Conservation (phyloP, 2,113 vertebrate genomes). For the Channa argus region DNA sequence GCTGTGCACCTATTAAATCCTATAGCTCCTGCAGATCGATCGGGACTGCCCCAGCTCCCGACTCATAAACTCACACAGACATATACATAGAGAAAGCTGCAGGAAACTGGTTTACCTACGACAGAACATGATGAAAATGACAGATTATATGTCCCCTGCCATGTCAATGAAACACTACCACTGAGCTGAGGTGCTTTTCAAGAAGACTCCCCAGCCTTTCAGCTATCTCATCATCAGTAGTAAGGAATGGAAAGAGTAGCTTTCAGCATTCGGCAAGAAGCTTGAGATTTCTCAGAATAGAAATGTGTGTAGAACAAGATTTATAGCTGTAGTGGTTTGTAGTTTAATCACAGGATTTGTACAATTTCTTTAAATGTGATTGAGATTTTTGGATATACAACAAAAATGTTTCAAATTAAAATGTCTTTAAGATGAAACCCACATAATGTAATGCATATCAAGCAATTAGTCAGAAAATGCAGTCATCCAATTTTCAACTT, state of each 20-base stretch:
- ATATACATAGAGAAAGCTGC: constrained; percentile 74
- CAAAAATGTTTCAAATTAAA: constrained; percentile 24
- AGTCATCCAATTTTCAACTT: constrained; percentile 67
- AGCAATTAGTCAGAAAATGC: constrained; percentile 73
- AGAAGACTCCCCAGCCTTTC: constrained; percentile 42
- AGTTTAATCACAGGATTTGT: constrained; percentile 4
- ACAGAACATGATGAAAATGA: constrained; percentile 77
- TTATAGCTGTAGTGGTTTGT: background rate
- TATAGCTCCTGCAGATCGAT: constrained; percentile 77
- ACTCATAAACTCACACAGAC: constrained; percentile 73
- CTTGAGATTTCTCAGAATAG: constrained; percentile 28
- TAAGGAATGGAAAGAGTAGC: constrained; percentile 7
- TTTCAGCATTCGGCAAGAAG: background rate
- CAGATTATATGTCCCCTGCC: constrained; percentile 73
- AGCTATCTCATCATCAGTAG: constrained; percentile 33
- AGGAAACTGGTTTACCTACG: constrained; percentile 75
- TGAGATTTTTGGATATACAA: constrained; percentile 15
- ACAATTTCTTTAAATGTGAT: background rate
- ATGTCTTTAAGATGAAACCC: constrained; percentile 57
- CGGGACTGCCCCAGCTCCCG: constrained; percentile 51
- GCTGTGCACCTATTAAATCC: constrained; percentile 77
- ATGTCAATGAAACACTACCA: constrained; percentile 59
- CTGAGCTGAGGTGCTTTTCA: constrained; percentile 56
- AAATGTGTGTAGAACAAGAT: constrained; percentile 15
- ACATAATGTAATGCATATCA: constrained; percentile 50